Evolutionary conservation across 2,113 vertebrate genomes (phyloP), one percentile per base, ranked within the genome.

Genomic region (Chaetorhynchus papuensis): DNA sequence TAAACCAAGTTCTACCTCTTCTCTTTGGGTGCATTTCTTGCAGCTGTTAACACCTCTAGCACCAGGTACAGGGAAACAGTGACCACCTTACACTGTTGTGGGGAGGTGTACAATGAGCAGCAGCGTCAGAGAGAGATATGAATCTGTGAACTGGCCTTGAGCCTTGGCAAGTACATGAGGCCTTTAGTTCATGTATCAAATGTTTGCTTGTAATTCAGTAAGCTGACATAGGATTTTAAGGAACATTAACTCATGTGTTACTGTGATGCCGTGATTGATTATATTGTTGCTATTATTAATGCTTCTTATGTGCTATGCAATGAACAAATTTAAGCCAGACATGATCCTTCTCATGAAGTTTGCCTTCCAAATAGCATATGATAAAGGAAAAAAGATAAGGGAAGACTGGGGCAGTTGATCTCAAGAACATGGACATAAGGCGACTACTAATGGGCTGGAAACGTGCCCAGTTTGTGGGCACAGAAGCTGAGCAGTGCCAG

Each of bases 391-490:
- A 77, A 80, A 90, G 81, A 77, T 79, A 89, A 94, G 56, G 60
- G 31, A 81, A 75, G 63, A 47, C n/a, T 54, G 27, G 52, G 77
- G n/a, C 65, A 87, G 81, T 52, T 71, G 69, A 81, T 94, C 45
- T 81, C 75, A 59, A 80, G 85, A 80, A 68, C 33, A 59, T 31
- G 89, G 82, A 91, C 92, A 96, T 76, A 91, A 91, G 82, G 94
- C 94, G 89, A 80, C 33, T 90, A 94, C 94, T 88, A 96, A 88
- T 37, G 83, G 92, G 47, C 56, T 96, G 96, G 95, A 96, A 88
- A 68, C 1, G 2, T 94, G 93, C 94, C 93, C 85, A 56, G 82
- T 47, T 18, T 95, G 53, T 57, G 83, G 59, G 79, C 71, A 78
- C 4, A 23, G 90, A 91, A 75, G 82, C 59, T 95, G 88, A 94